Evolutionary conservation across 2,113 vertebrate genomes (phyloP).

Genomic region (Phalacrocorax brasilianus): DNA sequence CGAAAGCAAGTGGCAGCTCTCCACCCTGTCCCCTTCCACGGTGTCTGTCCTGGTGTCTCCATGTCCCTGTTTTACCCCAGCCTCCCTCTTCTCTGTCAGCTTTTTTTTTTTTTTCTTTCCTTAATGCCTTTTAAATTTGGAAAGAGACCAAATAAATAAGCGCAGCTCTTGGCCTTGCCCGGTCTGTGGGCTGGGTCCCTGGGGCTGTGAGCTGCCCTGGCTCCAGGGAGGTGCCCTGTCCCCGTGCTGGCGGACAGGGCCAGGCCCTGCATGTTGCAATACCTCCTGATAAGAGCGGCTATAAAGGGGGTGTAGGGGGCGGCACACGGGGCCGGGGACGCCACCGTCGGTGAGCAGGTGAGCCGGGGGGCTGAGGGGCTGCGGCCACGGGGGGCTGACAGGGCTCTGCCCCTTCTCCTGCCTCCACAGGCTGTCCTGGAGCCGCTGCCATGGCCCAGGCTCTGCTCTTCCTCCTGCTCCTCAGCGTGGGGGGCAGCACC

Average conservation of each 20-base stretch:
- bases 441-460: not conserved
- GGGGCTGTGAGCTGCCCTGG: not conserved
- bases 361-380: fast-evolving
- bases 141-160: not conserved
- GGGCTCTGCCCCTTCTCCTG: not conserved
- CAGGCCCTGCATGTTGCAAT: not conserved
- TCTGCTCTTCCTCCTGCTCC: not conserved
- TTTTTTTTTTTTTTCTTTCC: not conserved
- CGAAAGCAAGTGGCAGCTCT: not conserved
- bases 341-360: not conserved
- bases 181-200: not conserved
- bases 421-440: not conserved
- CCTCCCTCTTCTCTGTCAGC: too few relatives aligned
- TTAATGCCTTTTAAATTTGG: not conserved
- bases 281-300: not conserved
- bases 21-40: fast-evolving
- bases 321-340: not conserved
- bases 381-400: fast-evolving
- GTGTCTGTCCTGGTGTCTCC: fast-evolving
- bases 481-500: fast-evolving
- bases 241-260: fast-evolving
- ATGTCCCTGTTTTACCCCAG: not conserved
- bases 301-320: not conserved
- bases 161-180: not conserved
- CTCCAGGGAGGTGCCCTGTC: not conserved